Evolutionary conservation across 2,113 vertebrate species (phyloP).

Genomic region (Aegotheles bennettii): DNA sequence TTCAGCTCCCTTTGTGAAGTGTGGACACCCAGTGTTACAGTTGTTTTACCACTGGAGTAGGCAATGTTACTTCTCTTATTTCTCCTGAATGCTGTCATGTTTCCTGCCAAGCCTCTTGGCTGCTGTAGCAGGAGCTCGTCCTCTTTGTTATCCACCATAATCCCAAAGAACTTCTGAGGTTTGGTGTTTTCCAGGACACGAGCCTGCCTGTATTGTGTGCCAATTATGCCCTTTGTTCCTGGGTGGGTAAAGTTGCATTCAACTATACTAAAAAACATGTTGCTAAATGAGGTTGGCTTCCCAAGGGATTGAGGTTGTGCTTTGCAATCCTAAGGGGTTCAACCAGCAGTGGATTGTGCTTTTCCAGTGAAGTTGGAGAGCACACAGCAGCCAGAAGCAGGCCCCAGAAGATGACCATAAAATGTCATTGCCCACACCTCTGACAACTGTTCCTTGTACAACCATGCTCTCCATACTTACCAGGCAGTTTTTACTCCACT

Average conservation of each 20-base stretch:
- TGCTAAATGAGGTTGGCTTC: not conserved
- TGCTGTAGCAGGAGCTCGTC: fast-evolving
- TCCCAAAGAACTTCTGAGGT: not conserved
- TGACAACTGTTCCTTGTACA: not conserved
- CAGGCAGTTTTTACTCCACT: not conserved
- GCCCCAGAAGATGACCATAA: not conserved
- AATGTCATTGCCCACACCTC: not conserved
- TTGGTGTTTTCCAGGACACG: not conserved
- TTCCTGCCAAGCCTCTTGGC: not conserved
- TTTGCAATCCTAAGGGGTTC: not conserved
- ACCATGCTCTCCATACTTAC: not conserved
- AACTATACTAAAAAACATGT: not conserved
- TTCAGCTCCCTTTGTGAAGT: not conserved
- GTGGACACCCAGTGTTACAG: not conserved
- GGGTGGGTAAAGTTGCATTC: not conserved
- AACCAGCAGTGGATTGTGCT: not conserved
- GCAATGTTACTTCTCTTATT: not conserved
- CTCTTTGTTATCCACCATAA: not conserved
- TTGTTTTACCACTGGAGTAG: not conserved
- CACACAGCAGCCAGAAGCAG: not conserved
- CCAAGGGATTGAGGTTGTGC: not conserved
- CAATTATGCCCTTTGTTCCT: not conserved
- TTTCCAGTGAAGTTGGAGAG: not conserved
- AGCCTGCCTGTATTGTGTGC: not conserved
- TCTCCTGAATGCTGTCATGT: not conserved